Evolutionary conservation across 1,140 invertebrate species (phyloP).

Genomic region (Drosophila guanche): DNA sequence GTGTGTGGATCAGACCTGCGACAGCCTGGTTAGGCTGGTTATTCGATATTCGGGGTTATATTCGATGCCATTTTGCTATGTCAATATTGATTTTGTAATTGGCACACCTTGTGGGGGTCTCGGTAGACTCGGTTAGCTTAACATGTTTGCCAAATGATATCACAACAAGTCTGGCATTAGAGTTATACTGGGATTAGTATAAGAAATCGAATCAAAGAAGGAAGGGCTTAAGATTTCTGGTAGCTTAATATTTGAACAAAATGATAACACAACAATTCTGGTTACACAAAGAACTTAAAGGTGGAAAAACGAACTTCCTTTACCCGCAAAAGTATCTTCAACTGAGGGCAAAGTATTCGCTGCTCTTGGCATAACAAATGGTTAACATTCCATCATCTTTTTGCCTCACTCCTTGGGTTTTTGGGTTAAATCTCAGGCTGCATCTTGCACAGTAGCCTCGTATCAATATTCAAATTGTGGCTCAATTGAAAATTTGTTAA

Average conservation of each 20-base stretch:
- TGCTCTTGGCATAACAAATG: background rate
- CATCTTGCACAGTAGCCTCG: conserved; percentile 65
- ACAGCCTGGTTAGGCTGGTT: conserved; percentile 24
- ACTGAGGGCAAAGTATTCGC: too few species aligned
- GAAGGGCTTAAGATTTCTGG: background rate
- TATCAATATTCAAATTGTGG: conserved; percentile 82
- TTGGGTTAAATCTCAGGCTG: conserved; percentile 39
- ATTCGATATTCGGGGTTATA: too few species aligned
- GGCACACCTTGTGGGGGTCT: conserved; percentile 35
- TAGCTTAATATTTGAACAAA: conserved; percentile 22
- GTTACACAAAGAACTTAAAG: background rate
- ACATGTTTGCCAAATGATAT: conserved; percentile 10
- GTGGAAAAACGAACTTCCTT: background rate
- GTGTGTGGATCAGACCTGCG: conserved; percentile 11
- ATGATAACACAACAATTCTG: conserved; percentile 36
- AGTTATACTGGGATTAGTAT: background rate
- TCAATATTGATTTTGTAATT: conserved; percentile 76
- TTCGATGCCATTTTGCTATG: conserved; percentile 43
- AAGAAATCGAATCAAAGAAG: background rate
- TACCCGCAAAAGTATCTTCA: conserved; percentile 4
- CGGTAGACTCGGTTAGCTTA: background rate
- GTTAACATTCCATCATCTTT: background rate
- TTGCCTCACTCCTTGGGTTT: background rate
- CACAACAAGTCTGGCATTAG: background rate
- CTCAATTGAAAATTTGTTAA: conserved; percentile 82